Conservation (phyloP, 2,888 invertebrate genomes). For the Nephrocerus scutellatus region DNA sequence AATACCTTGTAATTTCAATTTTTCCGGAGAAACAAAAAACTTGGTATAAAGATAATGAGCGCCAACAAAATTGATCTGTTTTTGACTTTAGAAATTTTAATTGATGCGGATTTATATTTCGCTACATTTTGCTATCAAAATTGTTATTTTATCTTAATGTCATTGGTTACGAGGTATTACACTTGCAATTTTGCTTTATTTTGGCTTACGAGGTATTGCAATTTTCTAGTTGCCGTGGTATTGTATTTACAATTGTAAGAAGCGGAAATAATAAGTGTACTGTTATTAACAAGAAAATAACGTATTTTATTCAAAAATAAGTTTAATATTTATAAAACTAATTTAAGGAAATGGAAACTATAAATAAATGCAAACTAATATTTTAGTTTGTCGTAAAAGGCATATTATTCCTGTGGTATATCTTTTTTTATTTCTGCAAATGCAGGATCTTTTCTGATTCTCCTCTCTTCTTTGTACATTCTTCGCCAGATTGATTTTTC, state of each 20-base stretch:
- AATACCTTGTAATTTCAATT: too few species aligned
- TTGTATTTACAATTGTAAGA: conserved; percentile 1
- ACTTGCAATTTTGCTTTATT: not conserved
- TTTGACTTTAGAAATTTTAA: conserved; percentile 1
- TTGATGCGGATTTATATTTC: conserved; percentile 3
- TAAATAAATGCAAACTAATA: conserved; percentile 4
- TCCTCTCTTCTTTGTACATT: conserved; percentile 5
- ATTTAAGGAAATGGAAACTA: not conserved
- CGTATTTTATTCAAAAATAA: conserved; percentile 2
- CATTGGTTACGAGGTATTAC: conserved; percentile 7
- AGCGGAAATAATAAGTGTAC: too few species aligned
- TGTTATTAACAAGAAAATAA: conserved; percentile 1
- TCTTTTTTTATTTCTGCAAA: conserved; percentile 6
- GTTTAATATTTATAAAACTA: not conserved
- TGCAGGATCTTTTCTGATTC: conserved; percentile 4
- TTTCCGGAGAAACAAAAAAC: too few species aligned
- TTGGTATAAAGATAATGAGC: conserved; percentile 1
- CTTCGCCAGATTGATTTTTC: conserved; percentile 7
- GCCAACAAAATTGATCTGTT: not conserved
- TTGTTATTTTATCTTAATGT: not conserved
- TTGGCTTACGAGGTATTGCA: conserved; percentile 5
- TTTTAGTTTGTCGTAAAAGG: conserved; percentile 3
- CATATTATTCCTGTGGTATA: conserved; percentile 3
- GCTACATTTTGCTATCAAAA: conserved; percentile 1
- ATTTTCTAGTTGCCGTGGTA: not conserved